Evolutionary conservation across 2,888 invertebrate species (phyloP), one percentile per base, ranked within the genome.

Genomic region (Camptogramma bilineatum): DNA sequence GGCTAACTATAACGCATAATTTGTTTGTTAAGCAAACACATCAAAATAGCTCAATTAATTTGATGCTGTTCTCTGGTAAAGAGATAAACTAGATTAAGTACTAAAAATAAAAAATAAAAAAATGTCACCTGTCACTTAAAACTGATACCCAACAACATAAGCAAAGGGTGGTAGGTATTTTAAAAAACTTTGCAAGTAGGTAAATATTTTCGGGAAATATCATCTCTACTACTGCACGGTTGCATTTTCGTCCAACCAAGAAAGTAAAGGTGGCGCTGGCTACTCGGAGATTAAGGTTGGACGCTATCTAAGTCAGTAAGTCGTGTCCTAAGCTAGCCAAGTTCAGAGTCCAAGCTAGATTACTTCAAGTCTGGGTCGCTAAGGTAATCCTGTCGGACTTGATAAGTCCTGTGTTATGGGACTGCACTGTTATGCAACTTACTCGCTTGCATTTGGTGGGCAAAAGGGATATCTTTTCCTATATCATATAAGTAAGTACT

Each of bases 241-340:
- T 39, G 34, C 34, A 39, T 39, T 39, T 39, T 39, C 34, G 28
- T 28, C 34, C 31, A 10, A 8, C 9, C 10, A 39, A 13, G 34
- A 50, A 19, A 42, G 52, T 24, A 46, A 54, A 53, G 3, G 28
- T n/a, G n/a, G n/a, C n/a, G 4, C 24, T 28, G 28, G 28, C 28
- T 28, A 28, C 7, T 28, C 28, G 4, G 28, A 44, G 60, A 18
- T 57, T 56, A 57, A 18, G 52, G 34, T 53, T 50, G 17, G 52
- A 51, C 31, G 17, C 31, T 53, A 52, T 56, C 59, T 34, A 47
- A 47, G 24, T 46, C 62, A 50, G 57, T 57, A 53, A 65, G 53
- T 65, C 50, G 52, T 19, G 8, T 19, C 21, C 31, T 57, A 61
- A 65, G 56, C 64, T 34, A 52, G 50, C 44, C 53, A 57, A 61